Evolutionary conservation across 2,888 invertebrate genomes (phyloP).

Genomic region (Linyphia triangularis): DNA sequence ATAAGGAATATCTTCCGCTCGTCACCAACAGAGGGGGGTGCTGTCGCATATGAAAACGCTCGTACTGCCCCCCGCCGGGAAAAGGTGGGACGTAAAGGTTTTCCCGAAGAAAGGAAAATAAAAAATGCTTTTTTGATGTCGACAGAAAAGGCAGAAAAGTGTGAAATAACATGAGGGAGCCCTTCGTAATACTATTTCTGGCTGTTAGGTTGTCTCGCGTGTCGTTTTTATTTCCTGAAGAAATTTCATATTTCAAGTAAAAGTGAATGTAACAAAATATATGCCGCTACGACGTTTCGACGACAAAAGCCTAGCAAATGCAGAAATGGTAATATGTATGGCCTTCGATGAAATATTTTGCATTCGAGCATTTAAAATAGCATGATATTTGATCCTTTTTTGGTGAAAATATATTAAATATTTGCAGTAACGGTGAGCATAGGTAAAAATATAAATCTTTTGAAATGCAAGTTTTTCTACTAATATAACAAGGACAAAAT

Average conservation of each 20-base stretch:
- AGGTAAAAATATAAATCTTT: neutral
- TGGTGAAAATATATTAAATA: neutral
- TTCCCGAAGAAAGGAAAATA: neutral
- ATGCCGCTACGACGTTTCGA: conserved; percentile 24
- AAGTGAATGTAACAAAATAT: conserved; percentile 52
- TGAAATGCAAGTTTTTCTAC: neutral
- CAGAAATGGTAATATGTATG: conserved; percentile 30
- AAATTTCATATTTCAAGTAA: conserved; percentile 16
- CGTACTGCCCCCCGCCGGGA: neutral
- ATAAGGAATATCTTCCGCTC: conserved; percentile 46
- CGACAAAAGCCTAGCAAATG: neutral
- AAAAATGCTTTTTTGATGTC: conserved; percentile 40
- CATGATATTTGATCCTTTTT: neutral
- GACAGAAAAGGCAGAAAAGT: conserved; percentile 39
- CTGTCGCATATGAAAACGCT: conserved; percentile 12
- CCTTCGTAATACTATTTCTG: conserved; percentile 29
- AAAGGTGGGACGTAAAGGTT: neutral
- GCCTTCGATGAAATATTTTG: conserved; percentile 20
- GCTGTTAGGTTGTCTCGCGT: conserved; percentile 21
- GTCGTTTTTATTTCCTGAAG: neutral
- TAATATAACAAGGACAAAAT: no score
- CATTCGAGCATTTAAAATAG: conserved; percentile 32
- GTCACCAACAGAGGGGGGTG: conserved; percentile 37
- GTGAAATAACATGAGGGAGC: conserved; percentile 50
- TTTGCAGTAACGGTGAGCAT: neutral